phyloP scores from a whole-genome alignment of 2,113 vertebrate genomes.

The Callionymus lyra region DNA sequence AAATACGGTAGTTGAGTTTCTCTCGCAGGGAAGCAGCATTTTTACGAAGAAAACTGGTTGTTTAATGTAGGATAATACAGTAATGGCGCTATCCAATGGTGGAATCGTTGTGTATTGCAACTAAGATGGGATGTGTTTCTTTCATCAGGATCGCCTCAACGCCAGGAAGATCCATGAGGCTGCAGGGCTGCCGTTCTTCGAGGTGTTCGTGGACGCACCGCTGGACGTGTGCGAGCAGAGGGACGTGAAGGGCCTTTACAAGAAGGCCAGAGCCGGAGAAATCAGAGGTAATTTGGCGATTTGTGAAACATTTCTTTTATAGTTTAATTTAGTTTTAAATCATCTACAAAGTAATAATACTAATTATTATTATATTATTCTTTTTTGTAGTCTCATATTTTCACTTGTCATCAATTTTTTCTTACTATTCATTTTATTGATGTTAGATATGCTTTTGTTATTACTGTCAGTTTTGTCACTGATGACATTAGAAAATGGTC shows the following conservation, averaged over 20 bases:
- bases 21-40: too few relatives aligned
- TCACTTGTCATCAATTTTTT: not conserved
- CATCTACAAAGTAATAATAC: not conserved
- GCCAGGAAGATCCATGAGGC: slow-evolving; percentile 89
- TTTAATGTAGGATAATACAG: too few relatives aligned
- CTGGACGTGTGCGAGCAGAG: slow-evolving; percentile 93
- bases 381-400: not conserved
- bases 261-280: slow-evolving; percentile 92
- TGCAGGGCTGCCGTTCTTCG: slow-evolving; percentile 90
- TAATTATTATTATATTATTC: not conserved
- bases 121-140: too few relatives aligned
- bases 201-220: slow-evolving; percentile 95
- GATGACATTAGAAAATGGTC: not conserved
- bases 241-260: slow-evolving; percentile 95
- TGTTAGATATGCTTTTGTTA: not conserved
- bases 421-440: not conserved
- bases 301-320: not conserved
- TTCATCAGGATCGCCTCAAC: slow-evolving; percentile 84
- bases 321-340: not conserved
- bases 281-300: slow-evolving; percentile 80
- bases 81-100: too few relatives aligned
- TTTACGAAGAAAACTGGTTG: too few relatives aligned
- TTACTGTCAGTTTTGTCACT: not conserved
- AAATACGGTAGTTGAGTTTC: too few relatives aligned
- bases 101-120: too few relatives aligned